Conservation (phyloP, 2,888 invertebrate genomes). For the Harpalus rubripes region DNA sequence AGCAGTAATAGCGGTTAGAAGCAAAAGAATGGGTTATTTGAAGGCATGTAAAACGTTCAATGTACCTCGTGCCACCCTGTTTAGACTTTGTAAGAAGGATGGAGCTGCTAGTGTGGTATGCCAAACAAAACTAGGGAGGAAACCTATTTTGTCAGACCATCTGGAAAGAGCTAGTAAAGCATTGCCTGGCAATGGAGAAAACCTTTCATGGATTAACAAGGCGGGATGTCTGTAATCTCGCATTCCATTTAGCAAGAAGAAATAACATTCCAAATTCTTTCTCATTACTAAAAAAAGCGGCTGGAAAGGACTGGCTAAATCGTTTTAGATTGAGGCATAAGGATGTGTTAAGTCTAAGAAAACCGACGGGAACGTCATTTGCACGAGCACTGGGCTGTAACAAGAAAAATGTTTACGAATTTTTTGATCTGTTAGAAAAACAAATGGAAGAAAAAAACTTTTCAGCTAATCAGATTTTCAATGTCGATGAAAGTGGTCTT, state of each 20-base stretch:
- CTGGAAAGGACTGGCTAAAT: conserved; percentile 72
- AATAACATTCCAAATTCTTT: conserved; percentile 70
- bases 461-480: conserved; percentile 69
- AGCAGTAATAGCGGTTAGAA: conserved; percentile 18
- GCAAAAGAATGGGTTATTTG: conserved; percentile 5
- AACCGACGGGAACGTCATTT: conserved; percentile 71
- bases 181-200: conserved; percentile 70
- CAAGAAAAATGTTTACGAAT: conserved; percentile 70
- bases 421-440: conserved; percentile 71
- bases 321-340: conserved; percentile 71
- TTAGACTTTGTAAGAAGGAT: not conserved
- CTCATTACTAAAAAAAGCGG: conserved; percentile 67
- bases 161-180: conserved; percentile 69
- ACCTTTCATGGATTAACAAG: conserved; percentile 71
- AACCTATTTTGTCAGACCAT: conserved; percentile 69
- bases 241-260: conserved; percentile 70
- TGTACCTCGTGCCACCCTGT: conserved; percentile 4
- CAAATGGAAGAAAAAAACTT: conserved; percentile 70
- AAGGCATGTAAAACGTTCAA: conserved; percentile 16
- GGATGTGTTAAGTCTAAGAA: conserved; percentile 70
- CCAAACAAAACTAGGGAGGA: conserved; percentile 57
- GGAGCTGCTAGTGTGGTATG: not conserved
- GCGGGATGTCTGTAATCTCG: conserved; percentile 70
- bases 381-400: conserved; percentile 72
- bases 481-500: conserved; percentile 72